Evolutionary conservation across 2,888 invertebrate species (phyloP).

Genomic region (Dorcus hopei): DNA sequence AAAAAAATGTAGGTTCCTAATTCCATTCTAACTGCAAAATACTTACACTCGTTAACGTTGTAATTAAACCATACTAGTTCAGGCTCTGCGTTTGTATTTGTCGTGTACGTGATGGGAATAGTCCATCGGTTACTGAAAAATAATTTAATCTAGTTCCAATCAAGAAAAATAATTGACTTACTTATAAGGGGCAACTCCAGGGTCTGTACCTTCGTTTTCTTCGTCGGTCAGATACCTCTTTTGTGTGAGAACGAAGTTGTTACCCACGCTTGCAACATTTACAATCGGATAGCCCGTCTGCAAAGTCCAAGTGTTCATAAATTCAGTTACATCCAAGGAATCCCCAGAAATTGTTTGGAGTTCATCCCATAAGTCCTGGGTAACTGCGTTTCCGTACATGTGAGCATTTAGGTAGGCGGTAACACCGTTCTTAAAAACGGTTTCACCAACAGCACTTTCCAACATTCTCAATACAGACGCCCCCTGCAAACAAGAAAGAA

Average conservation of each 20-base stretch:
- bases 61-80: conserved; percentile 30
- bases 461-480: conserved; percentile 85
- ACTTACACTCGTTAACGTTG: conserved; percentile 53
- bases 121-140: conserved; percentile 74
- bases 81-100: conserved; percentile 40
- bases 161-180: neutral
- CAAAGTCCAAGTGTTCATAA: conserved; percentile 85
- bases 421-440: conserved; percentile 69
- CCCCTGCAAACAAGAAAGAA: conserved; percentile 55
- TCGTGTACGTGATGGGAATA: conserved; percentile 76
- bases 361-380: conserved; percentile 70
- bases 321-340: conserved; percentile 54
- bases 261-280: conserved; percentile 52
- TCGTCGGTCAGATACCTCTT: conserved; percentile 70
- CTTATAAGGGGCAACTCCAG: neutral
- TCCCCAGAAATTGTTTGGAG: conserved; percentile 58
- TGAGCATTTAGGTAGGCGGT: conserved; percentile 69
- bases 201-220: neutral
- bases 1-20: no score
- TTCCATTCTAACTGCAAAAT: neutral
- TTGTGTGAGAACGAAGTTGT: conserved; percentile 64
- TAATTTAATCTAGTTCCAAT: neutral
- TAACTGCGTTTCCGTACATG: conserved; percentile 73
- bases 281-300: conserved; percentile 88
- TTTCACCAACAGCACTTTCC: conserved; percentile 72